Percentiles rank a stretch among this genome's conserved stretches.
phyloP scores from a whole-genome alignment of 1,140 invertebrate genomes.

The Diabrotica undecimpunctata region DNA sequence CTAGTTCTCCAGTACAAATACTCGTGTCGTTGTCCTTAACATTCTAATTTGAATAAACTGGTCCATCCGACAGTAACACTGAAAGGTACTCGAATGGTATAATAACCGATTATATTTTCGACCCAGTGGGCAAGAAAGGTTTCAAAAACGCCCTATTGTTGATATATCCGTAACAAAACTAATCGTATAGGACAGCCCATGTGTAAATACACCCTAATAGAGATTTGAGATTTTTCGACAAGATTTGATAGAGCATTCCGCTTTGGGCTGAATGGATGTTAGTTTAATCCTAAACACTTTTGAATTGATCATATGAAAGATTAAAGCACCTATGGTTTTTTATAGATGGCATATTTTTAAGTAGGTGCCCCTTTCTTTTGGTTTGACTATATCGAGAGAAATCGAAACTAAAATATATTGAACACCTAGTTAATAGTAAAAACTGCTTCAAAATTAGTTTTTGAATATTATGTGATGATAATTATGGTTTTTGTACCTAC shows the following conservation, averaged over 20 bases:
- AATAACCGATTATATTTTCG: conserved; percentile 23
- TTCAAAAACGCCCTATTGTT: conserved; percentile 31
- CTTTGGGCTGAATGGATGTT: conserved; percentile 23
- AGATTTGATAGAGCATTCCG: conserved; percentile 19
- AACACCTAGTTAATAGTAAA: too few species aligned
- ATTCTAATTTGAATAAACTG: neutral
- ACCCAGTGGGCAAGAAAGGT: conserved; percentile 21
- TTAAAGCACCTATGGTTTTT: conserved; percentile 23
- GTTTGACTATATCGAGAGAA: too few species aligned
- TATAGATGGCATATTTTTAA: neutral
- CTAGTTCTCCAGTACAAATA: neutral
- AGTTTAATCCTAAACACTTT: conserved; percentile 32
- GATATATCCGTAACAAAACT: conserved; percentile 36
- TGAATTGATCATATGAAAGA: conserved; percentile 27
- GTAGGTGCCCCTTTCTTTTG: too few species aligned
- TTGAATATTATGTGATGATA: too few species aligned
- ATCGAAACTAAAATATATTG: too few species aligned
- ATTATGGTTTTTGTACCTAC: too few species aligned
- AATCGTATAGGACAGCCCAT: conserved; percentile 34
- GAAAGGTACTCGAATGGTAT: conserved; percentile 6
- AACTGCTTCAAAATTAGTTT: too few species aligned
- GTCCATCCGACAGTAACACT: conserved; percentile 3
- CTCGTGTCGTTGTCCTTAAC: neutral
- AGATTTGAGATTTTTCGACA: conserved; percentile 23
- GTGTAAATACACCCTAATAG: conserved; percentile 34